Evolutionary conservation across 2,797 vertebrate genomes (phyloP), one percentile per base, ranked within the genome.

Genomic region (Ibycter americanus): DNA sequence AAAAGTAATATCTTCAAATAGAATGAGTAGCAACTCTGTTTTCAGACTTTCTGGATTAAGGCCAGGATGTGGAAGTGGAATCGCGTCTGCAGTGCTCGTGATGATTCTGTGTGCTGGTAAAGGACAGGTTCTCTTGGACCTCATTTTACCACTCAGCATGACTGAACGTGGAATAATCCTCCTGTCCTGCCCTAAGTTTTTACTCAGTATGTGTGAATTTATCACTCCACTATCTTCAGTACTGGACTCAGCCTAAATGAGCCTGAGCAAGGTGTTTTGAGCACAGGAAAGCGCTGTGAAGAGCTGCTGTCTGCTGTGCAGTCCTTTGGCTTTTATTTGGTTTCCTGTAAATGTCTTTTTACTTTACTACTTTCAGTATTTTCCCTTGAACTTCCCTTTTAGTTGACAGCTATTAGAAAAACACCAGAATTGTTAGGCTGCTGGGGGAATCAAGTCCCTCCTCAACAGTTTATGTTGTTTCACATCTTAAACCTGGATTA

Each of bases 171-270:
- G 47, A 73, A 32, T 31, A 66, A 10, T 34, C 27, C 77, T 56
- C 4, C 58, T 74, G 25, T 26, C 44, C 47, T 67, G n/a, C 4
- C 42, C 8, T 5, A 4, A 18, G 20, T 12, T 82, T 76, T 84
- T 36, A 25, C 32, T 87, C 56, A 4, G 15, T 16, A 2, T 20
- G n/a, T 67, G 73, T 42, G 76, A 3, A 40, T 76, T 15, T 21
- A 1, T 65, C 38, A 6, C 34, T 72, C 18, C 52, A 29, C 6
- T 87, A 23, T 40, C 26, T 18, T 23, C 21, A 82, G 25, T 27
- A 4, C 67, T 59, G 67, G 10, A 20, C 42, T 79, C 0, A 0
- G 38, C 21, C 26, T 77, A 58, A 78, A 44, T 2, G 11, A 61
- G 32, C 27, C 11, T 0, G 42, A 66, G 71, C 34, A 46, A 56